Percentiles rank a stretch among this genome's conserved stretches.
These are phyloP conservation scores for Eueremaeus valkanovi DNA, from an alignment of 2,888 invertebrate species.

Conservation along the genomic window DNA sequence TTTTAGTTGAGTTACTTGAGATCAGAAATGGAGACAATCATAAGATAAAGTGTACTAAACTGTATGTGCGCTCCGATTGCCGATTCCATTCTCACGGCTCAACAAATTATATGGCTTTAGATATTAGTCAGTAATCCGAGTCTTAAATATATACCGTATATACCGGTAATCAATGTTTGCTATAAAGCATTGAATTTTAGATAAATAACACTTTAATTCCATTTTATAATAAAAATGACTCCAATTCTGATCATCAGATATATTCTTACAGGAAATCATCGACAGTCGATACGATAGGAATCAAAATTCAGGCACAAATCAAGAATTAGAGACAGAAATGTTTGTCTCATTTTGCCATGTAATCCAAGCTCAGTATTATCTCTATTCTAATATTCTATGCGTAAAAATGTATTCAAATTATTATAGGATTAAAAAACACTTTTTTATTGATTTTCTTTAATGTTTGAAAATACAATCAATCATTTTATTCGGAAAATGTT, in stretches of 20 bases:
- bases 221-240: background rate
- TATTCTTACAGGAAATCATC: slow-evolving; percentile 3
- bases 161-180: no score
- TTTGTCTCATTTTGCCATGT: background rate
- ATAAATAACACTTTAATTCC: no score
- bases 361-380: background rate
- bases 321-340: background rate
- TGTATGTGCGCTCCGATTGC: background rate
- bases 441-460: background rate
- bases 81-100: slow-evolving; percentile 24
- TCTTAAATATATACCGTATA: background rate
- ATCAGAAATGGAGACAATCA: background rate
- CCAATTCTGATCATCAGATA: background rate
- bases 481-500: background rate
- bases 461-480: background rate
- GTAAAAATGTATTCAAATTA: no score
- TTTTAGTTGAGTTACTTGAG: slow-evolving; percentile 4
- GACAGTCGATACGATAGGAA: background rate
- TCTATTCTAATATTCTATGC: background rate
- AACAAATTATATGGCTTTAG: background rate
- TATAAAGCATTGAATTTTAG: no score
- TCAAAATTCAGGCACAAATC: background rate
- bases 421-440: background rate
- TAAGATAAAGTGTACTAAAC: no score
- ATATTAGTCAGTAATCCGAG: background rate